Evolutionary conservation across 2,113 vertebrate genomes (phyloP), one percentile per base, ranked within the genome.

Genomic region (Pelecanoides urinatrix): DNA sequence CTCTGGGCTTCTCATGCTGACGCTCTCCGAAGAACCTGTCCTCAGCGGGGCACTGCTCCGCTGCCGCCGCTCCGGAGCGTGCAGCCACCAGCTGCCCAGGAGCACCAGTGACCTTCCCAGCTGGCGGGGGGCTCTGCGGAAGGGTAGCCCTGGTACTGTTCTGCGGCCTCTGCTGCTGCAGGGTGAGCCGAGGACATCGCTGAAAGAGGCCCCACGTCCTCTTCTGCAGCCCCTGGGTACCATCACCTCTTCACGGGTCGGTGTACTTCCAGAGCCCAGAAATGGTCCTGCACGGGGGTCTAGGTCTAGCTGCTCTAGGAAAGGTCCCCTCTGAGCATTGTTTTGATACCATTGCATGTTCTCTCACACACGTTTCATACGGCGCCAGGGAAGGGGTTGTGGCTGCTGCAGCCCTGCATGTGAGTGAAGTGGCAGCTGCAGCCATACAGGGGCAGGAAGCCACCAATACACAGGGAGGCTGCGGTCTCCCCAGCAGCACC

Each of bases 281-380:
- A 9, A 3, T 0, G 11, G 16, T 9, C 52, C 52, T 4, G 62
- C 62, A 0, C 18, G 10, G 66, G 1, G 2, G 3, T 3, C n/a
- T 1, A 8, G 14, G 36, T 8, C 9, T 5, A 2, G 56, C 71
- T 20, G 38, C 7, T 84, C 40, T 1, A 3, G 8, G 61, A 52
- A 8, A 36, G 27, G 62, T 0, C 36, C 21, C 23, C 38, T 7
- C 1, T 1, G 27, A 17, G 63, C 26, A 4, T 6, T 11, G 20
- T 3, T 34, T 14, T 0, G 68, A 1, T 19, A 26, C 0, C 26
- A 3, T 1, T 6, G 42, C 40, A 8, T 1, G 0, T 4, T 8
- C 49, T 20, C 45, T 11, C 13, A 5, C 10, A 1, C 18, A 1
- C 16, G 40, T 40, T 47, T 9, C 13, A 4, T 1, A 2, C 32